Conservation (phyloP, 2,113 vertebrate genomes). For the Melanerpes formicivorus region DNA sequence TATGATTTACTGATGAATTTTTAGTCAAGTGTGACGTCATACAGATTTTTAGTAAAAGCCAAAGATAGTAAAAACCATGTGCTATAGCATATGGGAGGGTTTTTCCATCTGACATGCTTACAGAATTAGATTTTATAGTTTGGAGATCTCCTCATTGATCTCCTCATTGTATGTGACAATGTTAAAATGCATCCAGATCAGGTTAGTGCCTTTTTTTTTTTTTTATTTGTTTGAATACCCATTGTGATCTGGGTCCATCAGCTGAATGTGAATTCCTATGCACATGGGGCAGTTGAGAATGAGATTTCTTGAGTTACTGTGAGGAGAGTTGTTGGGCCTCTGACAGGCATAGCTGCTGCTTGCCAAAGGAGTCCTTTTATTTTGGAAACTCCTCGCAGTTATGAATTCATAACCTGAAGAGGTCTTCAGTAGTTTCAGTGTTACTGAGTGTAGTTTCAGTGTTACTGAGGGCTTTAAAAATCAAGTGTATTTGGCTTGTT, state of each 20-base stretch:
- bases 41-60: neutral
- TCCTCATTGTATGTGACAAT: neutral
- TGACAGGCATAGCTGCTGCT: neutral
- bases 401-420: neutral
- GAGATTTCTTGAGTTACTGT: neutral
- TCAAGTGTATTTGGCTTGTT: neutral
- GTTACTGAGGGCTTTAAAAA: neutral
- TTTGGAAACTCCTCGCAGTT: neutral
- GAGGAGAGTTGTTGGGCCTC: neutral
- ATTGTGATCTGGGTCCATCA: neutral
- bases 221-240: neutral
- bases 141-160: neutral
- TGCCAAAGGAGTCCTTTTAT: neutral
- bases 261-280: neutral
- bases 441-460: neutral
- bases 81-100: neutral
- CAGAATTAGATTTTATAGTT: neutral
- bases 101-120: neutral
- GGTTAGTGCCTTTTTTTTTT: neutral
- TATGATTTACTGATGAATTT: neutral
- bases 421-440: neutral
- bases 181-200: neutral
- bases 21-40: neutral
- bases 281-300: neutral
- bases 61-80: neutral